A percentile compares a stretch with the other conserved stretches of the same genome.
phyloP scores from a whole-genome alignment of 2,113 vertebrate species.

The Piaya cayana region DNA sequence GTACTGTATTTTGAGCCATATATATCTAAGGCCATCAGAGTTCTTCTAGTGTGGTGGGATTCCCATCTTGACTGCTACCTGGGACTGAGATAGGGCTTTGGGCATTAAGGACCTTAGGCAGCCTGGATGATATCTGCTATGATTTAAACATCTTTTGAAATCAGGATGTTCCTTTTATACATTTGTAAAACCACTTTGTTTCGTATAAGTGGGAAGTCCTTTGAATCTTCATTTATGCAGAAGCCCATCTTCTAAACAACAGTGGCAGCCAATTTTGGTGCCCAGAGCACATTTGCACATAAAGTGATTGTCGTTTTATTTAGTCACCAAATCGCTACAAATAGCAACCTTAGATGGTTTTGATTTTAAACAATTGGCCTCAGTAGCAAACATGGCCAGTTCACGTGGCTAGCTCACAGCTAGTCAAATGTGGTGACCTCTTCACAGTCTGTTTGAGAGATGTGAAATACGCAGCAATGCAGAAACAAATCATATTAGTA shows the following conservation, averaged over 20 bases:
- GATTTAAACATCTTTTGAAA: background rate
- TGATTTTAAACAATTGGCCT: background rate
- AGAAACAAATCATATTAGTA: background rate
- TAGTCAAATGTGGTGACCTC: background rate
- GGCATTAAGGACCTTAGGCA: background rate
- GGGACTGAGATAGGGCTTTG: background rate
- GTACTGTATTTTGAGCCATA: constrained; percentile 77
- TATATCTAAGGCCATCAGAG: constrained; percentile 66
- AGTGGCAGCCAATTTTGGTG: background rate
- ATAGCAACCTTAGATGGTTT: background rate
- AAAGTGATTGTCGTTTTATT: background rate
- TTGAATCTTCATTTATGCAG: background rate
- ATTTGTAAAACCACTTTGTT: background rate
- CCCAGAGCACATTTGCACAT: background rate
- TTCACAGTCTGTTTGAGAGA: background rate
- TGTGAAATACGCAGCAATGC: background rate
- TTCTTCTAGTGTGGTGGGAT: constrained; percentile 52
- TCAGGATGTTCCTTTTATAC: background rate
- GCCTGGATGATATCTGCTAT: background rate
- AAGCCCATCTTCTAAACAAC: background rate
- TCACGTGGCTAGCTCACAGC: background rate
- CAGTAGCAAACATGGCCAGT: background rate
- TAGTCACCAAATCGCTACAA: background rate
- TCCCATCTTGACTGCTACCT: constrained; percentile 34
- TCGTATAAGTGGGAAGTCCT: background rate